phyloP scores from a whole-genome alignment of 2,113 vertebrate species.

The Phrynosoma blainvillii region DNA sequence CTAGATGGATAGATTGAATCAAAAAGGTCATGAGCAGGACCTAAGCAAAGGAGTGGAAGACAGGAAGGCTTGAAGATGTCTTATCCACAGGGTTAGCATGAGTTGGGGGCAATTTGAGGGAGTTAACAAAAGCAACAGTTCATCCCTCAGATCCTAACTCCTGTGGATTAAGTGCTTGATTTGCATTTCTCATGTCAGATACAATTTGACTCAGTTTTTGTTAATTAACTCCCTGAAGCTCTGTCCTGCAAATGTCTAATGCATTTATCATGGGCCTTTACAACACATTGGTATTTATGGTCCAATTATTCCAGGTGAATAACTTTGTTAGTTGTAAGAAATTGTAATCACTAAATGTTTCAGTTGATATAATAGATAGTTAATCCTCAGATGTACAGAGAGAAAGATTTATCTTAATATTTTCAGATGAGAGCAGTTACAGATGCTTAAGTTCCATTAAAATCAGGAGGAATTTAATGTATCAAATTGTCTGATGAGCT shows the following conservation, averaged over 20 bases:
- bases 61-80: too few relatives aligned
- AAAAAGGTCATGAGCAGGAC: too few relatives aligned
- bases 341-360: not conserved
- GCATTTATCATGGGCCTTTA: not conserved
- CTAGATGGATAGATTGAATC: too few relatives aligned
- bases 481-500: not conserved
- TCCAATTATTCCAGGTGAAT: conserved; percentile 20
- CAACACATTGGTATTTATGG: not conserved
- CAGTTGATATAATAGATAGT: not conserved
- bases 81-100: too few relatives aligned
- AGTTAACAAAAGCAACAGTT: not conserved
- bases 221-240: too few relatives aligned
- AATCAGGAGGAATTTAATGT: not conserved
- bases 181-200: not conserved
- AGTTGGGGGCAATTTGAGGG: too few relatives aligned
- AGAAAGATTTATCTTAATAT: conserved; percentile 2
- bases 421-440: not conserved
- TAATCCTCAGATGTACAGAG: not conserved
- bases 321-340: not conserved
- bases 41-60: too few relatives aligned
- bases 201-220: not conserved
- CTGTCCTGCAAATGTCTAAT: not conserved
- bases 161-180: not conserved
- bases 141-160: too few relatives aligned
- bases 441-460: not conserved